Conservation (phyloP, 2,113 vertebrate species). For the Pseudorasbora parva region DNA sequence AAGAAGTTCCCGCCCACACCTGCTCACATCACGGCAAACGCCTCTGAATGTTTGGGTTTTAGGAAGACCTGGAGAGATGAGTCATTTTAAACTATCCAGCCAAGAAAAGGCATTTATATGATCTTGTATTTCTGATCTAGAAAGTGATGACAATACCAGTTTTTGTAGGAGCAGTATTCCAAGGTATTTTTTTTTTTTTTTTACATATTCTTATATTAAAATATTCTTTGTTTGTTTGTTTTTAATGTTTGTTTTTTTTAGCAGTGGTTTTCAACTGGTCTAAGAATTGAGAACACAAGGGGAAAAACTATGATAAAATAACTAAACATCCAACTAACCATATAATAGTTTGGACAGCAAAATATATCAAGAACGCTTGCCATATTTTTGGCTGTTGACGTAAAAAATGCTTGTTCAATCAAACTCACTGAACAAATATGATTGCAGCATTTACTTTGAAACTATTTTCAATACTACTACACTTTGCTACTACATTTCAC, state of each 20-base stretch:
- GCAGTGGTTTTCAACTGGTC: neutral
- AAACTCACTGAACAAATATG: neutral
- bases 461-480: too few relatives aligned
- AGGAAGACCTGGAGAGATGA: neutral
- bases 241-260: neutral
- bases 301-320: neutral
- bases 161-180: neutral
- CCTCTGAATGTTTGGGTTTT: neutral
- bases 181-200: neutral
- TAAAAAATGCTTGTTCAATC: neutral
- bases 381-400: neutral
- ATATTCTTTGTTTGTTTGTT: too few relatives aligned
- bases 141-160: neutral
- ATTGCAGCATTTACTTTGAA: neutral
- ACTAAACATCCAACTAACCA: neutral
- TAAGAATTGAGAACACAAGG: neutral
- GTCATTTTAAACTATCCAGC: neutral
- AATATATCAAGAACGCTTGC: neutral
- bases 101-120: neutral
- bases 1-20: slow-evolving; percentile 20
- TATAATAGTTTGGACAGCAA: neutral
- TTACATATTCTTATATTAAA: too few relatives aligned
- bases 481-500: too few relatives aligned
- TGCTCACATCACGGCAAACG: slow-evolving; percentile 22
- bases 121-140: neutral